Conservation (phyloP, 2,797 vertebrate genomes). For the Siniperca undulata region DNA sequence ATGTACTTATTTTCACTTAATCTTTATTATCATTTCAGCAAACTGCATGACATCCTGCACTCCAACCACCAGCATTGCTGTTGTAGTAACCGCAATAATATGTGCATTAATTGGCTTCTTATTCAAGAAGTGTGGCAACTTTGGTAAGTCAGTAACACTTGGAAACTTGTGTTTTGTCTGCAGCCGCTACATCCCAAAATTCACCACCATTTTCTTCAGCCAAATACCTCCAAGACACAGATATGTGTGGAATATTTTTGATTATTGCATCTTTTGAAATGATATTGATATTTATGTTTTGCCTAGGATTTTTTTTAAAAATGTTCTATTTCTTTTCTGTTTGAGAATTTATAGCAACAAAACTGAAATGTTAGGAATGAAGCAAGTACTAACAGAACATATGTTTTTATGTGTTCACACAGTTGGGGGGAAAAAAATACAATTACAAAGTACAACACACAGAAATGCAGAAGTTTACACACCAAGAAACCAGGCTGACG, state of each 20-base stretch:
- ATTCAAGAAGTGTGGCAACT: fast-evolving
- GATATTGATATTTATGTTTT: background rate
- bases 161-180: background rate
- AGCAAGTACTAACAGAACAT: background rate
- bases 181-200: background rate
- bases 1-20: background rate
- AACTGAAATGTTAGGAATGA: background rate
- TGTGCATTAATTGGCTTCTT: background rate
- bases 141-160: background rate
- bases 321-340: background rate
- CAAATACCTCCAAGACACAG: background rate
- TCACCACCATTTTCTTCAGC: background rate
- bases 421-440: background rate
- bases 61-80: fast-evolving
- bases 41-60: fast-evolving
- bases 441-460: background rate
- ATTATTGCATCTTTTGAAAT: background rate
- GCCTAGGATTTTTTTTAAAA: too few species aligned
- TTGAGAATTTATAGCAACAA: fast-evolving
- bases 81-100: fast-evolving
- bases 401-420: background rate
- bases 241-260: background rate
- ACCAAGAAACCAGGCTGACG: background rate
- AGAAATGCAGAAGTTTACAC: background rate
- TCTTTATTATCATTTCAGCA: conserved; percentile 25